Base-by-base conservation (phyloP, 2,797 vertebrate species). In the Siniperca scherzeri region DNA sequence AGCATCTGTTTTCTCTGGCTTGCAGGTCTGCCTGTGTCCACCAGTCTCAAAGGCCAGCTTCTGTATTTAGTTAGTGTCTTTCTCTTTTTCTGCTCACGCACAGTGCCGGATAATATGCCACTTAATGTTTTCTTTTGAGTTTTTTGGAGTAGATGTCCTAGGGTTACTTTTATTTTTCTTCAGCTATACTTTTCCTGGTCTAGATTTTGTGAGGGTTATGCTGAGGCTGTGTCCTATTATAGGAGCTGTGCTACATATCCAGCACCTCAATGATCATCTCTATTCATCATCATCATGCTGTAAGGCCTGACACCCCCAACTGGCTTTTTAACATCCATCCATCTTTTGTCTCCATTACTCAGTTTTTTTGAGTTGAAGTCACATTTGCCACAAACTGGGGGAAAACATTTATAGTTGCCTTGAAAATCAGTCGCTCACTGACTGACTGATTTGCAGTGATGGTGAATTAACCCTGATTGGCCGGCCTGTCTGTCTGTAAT, bases 381-480 rank as follows among this genome's bases (percentile, higher is more conserved):
- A 76, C 40, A 60, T 84, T 80, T 33, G 42, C 64, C 38, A 33
- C 52, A 60, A 80, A 79, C 25, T 33, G 25, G n/a, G n/a, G 27
- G 30, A 66, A 77, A 77, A 75, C 62, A 85, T 80, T 72, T 67
- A 38, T 42, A 27, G 50, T 44, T 73, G 52, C 76, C 52, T 69
- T 73, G 46, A 74, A 80, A 89, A 66, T 66, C 76, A 77, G 53
- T 61, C 1, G 8, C 53, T 78, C 22, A 11, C 78, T 61, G 61
- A 71, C 77, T 56, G 60, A 79, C 65, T 83, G 82, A 83, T 88
- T 83, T 84, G 68, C 69, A 40, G 66, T 77, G 80, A 88, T 77
- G 78, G 70, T 61, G 78, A 83, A 87, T 91, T 81, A 85, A 92
- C 87, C 88, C 83, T 88, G 88, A 91, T 81, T 92, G 89, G 83